Percentiles rank a stretch among this genome's conserved stretches.
phyloP scores from a whole-genome alignment of 2,113 vertebrate genomes.

The Lates calcarifer region DNA sequence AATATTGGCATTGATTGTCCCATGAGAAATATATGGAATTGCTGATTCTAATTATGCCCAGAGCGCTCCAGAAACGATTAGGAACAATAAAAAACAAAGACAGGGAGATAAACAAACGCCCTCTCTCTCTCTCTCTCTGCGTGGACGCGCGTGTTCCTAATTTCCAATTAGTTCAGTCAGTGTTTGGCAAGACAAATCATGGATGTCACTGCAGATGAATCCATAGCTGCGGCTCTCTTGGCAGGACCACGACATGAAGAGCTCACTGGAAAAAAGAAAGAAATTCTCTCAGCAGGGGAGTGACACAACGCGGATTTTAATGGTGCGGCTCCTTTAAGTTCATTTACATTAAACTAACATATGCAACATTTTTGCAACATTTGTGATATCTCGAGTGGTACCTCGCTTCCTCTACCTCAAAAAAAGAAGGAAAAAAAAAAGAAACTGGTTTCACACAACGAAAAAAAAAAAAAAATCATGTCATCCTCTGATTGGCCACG shows the following conservation, averaged over 20 bases:
- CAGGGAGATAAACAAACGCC: background rate
- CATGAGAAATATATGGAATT: constrained; percentile 36
- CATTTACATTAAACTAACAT: background rate
- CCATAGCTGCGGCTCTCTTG: constrained; percentile 1
- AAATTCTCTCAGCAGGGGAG: background rate
- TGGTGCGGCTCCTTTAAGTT: background rate
- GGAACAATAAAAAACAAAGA: constrained; percentile 17
- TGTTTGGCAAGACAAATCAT: constrained; percentile 13
- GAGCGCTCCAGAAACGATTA: constrained; percentile 8
- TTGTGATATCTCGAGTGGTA: background rate
- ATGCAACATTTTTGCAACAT: background rate
- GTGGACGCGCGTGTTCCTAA: background rate
- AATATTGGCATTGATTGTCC: constrained; percentile 45
- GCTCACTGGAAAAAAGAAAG: background rate
- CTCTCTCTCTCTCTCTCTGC: background rate
- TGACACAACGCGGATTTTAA: background rate
- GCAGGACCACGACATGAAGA: background rate
- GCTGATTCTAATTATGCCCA: constrained; percentile 42
- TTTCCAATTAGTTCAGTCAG: constrained; percentile 30
- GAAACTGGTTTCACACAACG: constrained; percentile 5
- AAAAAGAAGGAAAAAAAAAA: background rate
- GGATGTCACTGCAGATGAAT: constrained; percentile 24
- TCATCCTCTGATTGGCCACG: constrained; percentile 61
- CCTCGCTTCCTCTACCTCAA: background rate
- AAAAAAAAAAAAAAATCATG: background rate